These are phyloP conservation scores for Acridotheres tristis DNA, from an alignment of 2,797 vertebrate species.

Conservation along the genomic window DNA sequence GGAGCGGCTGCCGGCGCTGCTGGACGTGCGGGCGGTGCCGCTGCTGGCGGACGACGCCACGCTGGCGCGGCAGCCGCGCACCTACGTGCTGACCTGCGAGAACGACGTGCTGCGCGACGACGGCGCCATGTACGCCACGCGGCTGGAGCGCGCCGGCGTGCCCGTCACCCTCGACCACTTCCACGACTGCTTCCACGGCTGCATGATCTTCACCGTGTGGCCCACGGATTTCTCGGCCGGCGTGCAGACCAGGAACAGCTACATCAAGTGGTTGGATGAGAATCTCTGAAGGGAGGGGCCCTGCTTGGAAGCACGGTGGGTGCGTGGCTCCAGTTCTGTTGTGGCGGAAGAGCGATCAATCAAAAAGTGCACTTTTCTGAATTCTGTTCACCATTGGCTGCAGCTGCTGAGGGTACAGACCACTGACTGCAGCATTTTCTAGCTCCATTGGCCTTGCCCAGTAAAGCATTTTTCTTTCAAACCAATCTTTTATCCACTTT, in stretches of 20 bases:
- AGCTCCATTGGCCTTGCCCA: neutral
- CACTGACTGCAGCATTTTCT: neutral
- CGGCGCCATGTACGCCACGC: constrained; percentile 88
- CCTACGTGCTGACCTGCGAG: constrained; percentile 91
- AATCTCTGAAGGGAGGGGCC: constrained; percentile 79
- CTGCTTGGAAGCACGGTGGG: neutral
- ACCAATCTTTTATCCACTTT: neutral
- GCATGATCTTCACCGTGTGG: constrained; percentile 84
- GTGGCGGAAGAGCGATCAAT: neutral
- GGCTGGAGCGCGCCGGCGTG: constrained; percentile 85
- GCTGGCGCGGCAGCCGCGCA: constrained; percentile 81
- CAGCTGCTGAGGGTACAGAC: neutral
- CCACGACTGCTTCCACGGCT: constrained; percentile 91
- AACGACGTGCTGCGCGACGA: constrained; percentile 92
- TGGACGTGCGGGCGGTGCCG: constrained; percentile 84
- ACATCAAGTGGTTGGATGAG: constrained; percentile 86
- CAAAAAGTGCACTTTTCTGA: constrained; percentile 38
- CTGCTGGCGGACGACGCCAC: constrained; percentile 83
- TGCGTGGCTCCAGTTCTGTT: neutral
- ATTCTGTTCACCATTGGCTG: neutral
- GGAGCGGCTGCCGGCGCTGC: constrained; percentile 79
- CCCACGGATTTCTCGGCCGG: constrained; percentile 85
- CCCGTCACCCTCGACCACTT: constrained; percentile 86
- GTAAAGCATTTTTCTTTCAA: neutral
- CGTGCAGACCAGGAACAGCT: constrained; percentile 77